Evolutionary conservation across 2,113 vertebrate species (phyloP), one percentile per base, ranked within the genome.

Genomic region (Corythornis madagascariensis): DNA sequence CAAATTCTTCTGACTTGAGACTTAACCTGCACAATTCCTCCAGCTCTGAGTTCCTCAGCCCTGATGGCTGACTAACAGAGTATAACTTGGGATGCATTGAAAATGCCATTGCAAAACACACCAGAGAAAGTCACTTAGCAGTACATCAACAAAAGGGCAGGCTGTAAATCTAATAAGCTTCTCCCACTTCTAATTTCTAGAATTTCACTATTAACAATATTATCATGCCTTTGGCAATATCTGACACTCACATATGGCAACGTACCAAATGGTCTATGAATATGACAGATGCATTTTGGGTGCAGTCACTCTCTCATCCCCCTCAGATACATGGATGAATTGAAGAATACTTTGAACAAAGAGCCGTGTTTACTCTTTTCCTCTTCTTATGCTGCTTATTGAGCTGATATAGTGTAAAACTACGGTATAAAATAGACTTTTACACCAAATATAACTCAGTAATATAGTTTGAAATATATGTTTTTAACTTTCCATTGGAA

Each of bases 401-500:
- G 94, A 92, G 82, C 6, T 11, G 28, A 6, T 31, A 61, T 56
- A n/a, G 70, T 83, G 40, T 55, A 87, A 91, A 92, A 29, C 19
- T 56, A 53, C 71, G 55, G 63, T 52, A 83, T 76, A 88, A 86
- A 91, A 66, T 26, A 38, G 14, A 28, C 71, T 88, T 82, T 95
- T 91, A 88, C 84, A 73, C 21, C 55, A 79, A 87, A 84, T 82
- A 43, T 55, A 92, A 89, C 86, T 95, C 43, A 35, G 38, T 70
- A 92, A 33, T 86, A 94, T 95, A 81, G 53, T 60, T 92, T 96
- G 87, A 88, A 93, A 95, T 84, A 88, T 76, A 52, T 74, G 38
- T 73, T 74, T 85, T 92, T 96, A 93, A 87, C 43, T 96, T 92
- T 75, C 66, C 64, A 55, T 89, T 90, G 74, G 85, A 95, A 94